A percentile compares a stretch with the other conserved stretches of the same genome.
Evolutionary conservation across 2,888 invertebrate species (phyloP).

Genomic region (Strigamia transsilvanica): DNA sequence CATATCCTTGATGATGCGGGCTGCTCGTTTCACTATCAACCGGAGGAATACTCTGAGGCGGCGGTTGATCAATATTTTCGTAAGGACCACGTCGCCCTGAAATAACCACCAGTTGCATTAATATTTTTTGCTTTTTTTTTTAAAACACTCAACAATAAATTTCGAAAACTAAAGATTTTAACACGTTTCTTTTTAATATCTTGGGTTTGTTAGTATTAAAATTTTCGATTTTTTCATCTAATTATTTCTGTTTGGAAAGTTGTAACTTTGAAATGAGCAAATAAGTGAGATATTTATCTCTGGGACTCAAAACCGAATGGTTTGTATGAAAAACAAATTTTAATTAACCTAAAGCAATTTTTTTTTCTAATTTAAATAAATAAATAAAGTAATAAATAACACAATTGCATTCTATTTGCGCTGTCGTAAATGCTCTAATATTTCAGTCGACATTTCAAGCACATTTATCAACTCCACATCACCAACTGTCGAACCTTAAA

Average conservation of each 20-base stretch:
- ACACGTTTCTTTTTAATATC: no score
- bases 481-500: neutral
- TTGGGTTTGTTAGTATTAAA: no score
- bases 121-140: no score
- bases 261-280: neutral
- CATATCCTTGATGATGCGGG: constrained; percentile 44
- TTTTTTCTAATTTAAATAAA: neutral
- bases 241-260: neutral
- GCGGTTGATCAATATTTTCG: constrained; percentile 54
- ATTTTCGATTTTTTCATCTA: neutral
- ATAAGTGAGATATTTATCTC: no score
- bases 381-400: neutral
- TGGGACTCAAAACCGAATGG: neutral
- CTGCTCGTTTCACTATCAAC: constrained; percentile 31
- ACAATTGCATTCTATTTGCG: constrained; percentile 10
- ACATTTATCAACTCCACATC: neutral
- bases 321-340: neutral
- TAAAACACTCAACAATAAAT: no score
- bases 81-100: constrained; percentile 53
- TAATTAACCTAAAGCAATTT: no score
- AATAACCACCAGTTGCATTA: neutral
- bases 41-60: constrained; percentile 52
- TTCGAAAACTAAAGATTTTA: no score
- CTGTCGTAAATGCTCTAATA: neutral
- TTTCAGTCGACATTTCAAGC: neutral